phyloP scores from a whole-genome alignment of 2,797 vertebrate species.

The Gambelia wislizenii region DNA sequence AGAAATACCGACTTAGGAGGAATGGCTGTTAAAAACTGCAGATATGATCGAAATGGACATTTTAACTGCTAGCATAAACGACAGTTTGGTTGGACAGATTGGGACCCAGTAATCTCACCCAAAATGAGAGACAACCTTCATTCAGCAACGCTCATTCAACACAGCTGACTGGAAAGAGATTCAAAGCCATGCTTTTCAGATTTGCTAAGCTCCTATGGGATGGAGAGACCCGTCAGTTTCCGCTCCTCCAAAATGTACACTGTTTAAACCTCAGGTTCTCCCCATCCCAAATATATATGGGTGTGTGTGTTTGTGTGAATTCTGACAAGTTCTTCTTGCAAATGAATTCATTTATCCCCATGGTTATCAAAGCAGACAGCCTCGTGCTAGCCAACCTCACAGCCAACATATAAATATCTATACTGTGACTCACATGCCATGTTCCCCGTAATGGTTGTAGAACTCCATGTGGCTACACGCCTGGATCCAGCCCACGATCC shows the following conservation, averaged over 20 bases:
- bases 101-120: no score
- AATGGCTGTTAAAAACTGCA: no score
- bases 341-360: background rate
- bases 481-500: constrained; percentile 98
- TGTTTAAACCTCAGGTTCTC: background rate
- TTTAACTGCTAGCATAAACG: no score
- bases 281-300: background rate
- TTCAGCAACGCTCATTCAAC: no score
- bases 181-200: background rate
- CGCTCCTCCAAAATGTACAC: background rate
- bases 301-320: background rate
- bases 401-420: background rate
- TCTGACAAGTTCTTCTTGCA: background rate
- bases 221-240: background rate
- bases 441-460: constrained; percentile 94
- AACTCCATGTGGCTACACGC: constrained; percentile 99
- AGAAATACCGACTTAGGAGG: no score
- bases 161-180: no score
- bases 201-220: no score
- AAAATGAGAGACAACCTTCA: no score
- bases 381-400: background rate
- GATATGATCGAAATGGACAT: no score
- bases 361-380: fast-evolving
- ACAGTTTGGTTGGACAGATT: no score
- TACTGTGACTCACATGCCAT: constrained; percentile 92